A percentile compares a stretch with the other conserved stretches of the same genome.
phyloP scores from a whole-genome alignment of 2,888 invertebrate genomes.

The Epistrophella euchroma region DNA sequence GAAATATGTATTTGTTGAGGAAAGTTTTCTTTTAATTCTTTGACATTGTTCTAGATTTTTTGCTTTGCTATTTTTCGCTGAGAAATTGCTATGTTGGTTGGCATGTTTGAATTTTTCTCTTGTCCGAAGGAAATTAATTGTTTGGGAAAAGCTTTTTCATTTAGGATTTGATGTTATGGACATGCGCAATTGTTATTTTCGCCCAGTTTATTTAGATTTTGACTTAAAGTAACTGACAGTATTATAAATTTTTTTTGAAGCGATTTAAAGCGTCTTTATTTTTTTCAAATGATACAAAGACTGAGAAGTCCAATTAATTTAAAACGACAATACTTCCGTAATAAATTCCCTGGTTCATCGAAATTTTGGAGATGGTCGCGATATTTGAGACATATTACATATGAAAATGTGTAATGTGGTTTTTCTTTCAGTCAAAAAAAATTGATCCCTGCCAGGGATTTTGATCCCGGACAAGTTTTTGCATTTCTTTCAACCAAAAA shows the following conservation, averaged over 20 bases:
- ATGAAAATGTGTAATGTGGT: too few species aligned
- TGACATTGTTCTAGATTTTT: conserved; percentile 21
- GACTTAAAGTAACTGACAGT: conserved; percentile 21
- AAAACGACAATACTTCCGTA: too few species aligned
- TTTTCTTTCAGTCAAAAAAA: too few species aligned
- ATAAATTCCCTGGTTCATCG: too few species aligned
- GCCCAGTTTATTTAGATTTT: conserved; percentile 54
- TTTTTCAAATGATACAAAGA: too few species aligned
- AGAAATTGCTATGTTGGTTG: conserved; percentile 40
- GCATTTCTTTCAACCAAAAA: too few species aligned
- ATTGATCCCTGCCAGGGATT: too few species aligned
- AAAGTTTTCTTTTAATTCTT: conserved; percentile 55
- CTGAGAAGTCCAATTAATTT: too few species aligned
- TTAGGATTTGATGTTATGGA: background rate
- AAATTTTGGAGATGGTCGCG: too few species aligned
- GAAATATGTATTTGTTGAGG: conserved; percentile 27
- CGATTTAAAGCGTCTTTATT: background rate
- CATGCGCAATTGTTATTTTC: conserved; percentile 57
- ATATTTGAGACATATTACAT: too few species aligned
- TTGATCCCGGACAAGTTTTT: too few species aligned
- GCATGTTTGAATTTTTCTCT: conserved; percentile 29
- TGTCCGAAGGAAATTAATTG: conserved; percentile 51
- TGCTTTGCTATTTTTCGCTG: conserved; percentile 29
- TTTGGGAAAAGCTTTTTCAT: conserved; percentile 49
- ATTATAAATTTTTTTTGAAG: conserved; percentile 5